A percentile compares a stretch with the other conserved stretches of the same genome.
These are phyloP conservation scores for Penaeus vannamei DNA, from an alignment of 1,140 invertebrate genomes.

Conservation along the genomic window DNA sequence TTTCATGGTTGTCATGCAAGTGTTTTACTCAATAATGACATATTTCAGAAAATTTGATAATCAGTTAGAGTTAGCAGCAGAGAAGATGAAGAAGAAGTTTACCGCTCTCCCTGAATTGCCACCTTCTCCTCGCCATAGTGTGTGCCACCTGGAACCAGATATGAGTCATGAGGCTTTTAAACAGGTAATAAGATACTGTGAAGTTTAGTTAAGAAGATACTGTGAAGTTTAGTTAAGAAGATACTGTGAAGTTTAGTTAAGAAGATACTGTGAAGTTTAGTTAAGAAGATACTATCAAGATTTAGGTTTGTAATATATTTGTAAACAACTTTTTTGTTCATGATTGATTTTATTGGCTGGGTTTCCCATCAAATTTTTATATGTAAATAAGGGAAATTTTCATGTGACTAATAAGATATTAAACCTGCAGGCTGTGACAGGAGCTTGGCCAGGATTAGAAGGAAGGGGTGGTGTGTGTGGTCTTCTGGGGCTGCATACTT, in stretches of 20 bases:
- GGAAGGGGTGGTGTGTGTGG: conserved; percentile 69
- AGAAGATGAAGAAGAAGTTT: conserved; percentile 49
- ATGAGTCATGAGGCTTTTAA: conserved; percentile 48
- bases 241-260: no score
- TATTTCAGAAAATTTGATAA: conserved; percentile 76
- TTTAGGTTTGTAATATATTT: no score
- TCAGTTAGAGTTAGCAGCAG: conserved; percentile 74
- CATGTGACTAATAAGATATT: no score
- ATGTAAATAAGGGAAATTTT: neutral
- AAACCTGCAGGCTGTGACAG: conserved; percentile 69
- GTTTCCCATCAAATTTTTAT: neutral
- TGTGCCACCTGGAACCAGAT: conserved; percentile 54
- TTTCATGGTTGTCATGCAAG: neutral
- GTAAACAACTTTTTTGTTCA: no score
- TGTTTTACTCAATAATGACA: neutral
- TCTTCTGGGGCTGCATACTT: conserved; percentile 88
- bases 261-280: no score
- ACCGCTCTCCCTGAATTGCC: conserved; percentile 6
- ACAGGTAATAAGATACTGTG: neutral
- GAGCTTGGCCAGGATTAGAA: conserved; percentile 39
- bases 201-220: no score
- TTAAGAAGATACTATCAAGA: no score
- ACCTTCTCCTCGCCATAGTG: conserved; percentile 50
- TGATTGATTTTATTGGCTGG: no score
- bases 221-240: no score